Evolutionary conservation across 2,888 invertebrate species (phyloP), one percentile per base, ranked within the genome.

Genomic region (Caenorhabditis parvicauda): DNA sequence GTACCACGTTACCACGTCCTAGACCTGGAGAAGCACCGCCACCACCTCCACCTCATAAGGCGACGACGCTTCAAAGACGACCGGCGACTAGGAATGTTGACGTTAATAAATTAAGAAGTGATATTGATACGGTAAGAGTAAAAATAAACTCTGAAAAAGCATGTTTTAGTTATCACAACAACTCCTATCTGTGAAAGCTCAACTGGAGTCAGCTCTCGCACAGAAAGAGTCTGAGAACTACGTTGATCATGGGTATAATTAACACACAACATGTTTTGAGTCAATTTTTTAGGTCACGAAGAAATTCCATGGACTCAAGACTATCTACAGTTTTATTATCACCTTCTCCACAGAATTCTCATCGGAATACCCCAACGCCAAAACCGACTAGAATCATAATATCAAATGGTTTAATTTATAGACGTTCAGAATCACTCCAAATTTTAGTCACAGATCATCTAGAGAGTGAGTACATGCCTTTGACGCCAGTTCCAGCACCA

Each of bases 311-410:
- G 19, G 67, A 67, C 22, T 67, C 67, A n/a, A 54, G 67, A 17
- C 46, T 64, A 4, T 67, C 67, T 12, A 67, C 67, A 17, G 50
- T 50, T 6, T 35, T 67, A 9, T 64, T 67, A 38, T 67, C 64
- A 21, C 61, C 56, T 0, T 54, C 51, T 21, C 59, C 61, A n/a
- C 19, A 25, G 44, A 49, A 57, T 24, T 62, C 64, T 2, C 51
- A 49, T 38, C 45, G 42, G 2, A 41, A 53, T n/a, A 67, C 64
- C 3, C 67, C 67, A 0, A 57, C 49, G 1, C 67, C 67, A 9
- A 53, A 62, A 22, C 67, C 67, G 6, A 54, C 54, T 12, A 50
- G 54, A 6, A 49, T 50, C 17, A 38, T 55, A 19, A 44, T 60
- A 21, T 29, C 48, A 53, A 38, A 41, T n/a, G 12, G 21, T 38